Evolutionary conservation across 1,140 invertebrate species (phyloP).

Genomic region (Archegozetes longisetosus): DNA sequence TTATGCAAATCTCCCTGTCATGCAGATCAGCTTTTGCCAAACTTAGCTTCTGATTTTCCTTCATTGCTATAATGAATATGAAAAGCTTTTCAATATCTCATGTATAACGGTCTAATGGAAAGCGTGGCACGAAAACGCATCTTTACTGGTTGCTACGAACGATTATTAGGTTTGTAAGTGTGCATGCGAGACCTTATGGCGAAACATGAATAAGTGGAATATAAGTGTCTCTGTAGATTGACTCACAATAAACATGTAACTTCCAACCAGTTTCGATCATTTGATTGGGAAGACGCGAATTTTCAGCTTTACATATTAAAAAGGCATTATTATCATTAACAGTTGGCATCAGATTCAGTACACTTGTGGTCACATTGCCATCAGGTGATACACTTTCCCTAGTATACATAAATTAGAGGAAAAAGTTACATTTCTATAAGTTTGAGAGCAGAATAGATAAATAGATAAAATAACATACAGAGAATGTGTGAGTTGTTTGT

Average conservation of each 20-base stretch:
- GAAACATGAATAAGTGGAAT: too few species aligned
- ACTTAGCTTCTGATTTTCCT: too few species aligned
- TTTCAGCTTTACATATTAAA: conserved; percentile 62
- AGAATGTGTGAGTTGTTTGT: conserved; percentile 17
- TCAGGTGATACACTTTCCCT: conserved; percentile 16
- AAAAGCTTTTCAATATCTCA: too few species aligned
- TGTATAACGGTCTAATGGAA: too few species aligned
- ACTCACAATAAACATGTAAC: conserved; percentile 43
- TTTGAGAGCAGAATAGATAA: neutral
- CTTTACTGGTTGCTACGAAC: too few species aligned
- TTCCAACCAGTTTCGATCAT: conserved; percentile 37
- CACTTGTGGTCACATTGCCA: conserved; percentile 18
- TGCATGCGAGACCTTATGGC: too few species aligned
- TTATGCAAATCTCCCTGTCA: too few species aligned
- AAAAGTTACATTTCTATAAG: neutral
- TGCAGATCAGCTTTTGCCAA: too few species aligned
- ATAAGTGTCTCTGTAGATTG: too few species aligned
- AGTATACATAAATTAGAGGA: conserved; percentile 5
- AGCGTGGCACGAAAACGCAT: too few species aligned
- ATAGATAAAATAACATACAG: conserved; percentile 4
- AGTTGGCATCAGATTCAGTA: conserved; percentile 33
- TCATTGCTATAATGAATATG: too few species aligned
- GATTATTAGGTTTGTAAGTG: too few species aligned
- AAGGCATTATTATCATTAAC: conserved; percentile 66
- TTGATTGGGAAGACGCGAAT: conserved; percentile 32